Evolutionary conservation across 1,140 invertebrate species (phyloP).

Genomic region (Lepidostoma basale): DNA sequence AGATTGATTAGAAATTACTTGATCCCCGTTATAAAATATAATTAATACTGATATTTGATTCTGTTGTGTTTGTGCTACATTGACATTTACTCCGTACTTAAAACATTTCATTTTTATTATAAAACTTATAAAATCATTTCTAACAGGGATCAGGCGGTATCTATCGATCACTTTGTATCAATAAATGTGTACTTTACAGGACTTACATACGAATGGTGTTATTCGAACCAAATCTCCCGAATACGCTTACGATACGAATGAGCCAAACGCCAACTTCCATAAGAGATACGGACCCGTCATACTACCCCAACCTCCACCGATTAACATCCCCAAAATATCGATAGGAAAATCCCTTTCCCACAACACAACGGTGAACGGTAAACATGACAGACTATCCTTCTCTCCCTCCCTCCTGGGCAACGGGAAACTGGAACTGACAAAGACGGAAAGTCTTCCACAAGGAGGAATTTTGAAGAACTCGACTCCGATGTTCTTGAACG

Average conservation of each 20-base stretch:
- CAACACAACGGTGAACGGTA: slow-evolving; percentile 41
- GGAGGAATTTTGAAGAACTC: slow-evolving; percentile 53
- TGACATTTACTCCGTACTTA: no score
- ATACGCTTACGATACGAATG: slow-evolving; percentile 49
- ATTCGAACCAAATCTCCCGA: slow-evolving; percentile 49
- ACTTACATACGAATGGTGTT: slow-evolving; percentile 18
- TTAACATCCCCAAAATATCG: slow-evolving; percentile 59
- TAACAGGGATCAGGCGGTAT: no score
- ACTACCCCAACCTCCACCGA: slow-evolving; percentile 58
- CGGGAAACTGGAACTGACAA: slow-evolving; percentile 40
- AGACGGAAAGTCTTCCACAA: slow-evolving; percentile 46
- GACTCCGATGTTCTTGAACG: slow-evolving; percentile 43
- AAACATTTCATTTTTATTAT: no score
- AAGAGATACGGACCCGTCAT: slow-evolving; percentile 62
- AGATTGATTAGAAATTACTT: no score
- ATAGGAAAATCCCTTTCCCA: slow-evolving; percentile 51
- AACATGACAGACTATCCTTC: slow-evolving; percentile 42
- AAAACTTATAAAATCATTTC: no score
- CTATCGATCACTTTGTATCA: no score
- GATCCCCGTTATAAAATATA: no score
- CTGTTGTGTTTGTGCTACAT: no score
- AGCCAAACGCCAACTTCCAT: slow-evolving; percentile 57
- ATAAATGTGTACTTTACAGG: slow-evolving; percentile 35
- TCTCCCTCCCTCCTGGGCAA: slow-evolving; percentile 6
- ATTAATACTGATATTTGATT: no score